A percentile compares a stretch with the other conserved stretches of the same genome.
phyloP scores from a whole-genome alignment of 2,113 vertebrate genomes.

The Oophaga pumilio region DNA sequence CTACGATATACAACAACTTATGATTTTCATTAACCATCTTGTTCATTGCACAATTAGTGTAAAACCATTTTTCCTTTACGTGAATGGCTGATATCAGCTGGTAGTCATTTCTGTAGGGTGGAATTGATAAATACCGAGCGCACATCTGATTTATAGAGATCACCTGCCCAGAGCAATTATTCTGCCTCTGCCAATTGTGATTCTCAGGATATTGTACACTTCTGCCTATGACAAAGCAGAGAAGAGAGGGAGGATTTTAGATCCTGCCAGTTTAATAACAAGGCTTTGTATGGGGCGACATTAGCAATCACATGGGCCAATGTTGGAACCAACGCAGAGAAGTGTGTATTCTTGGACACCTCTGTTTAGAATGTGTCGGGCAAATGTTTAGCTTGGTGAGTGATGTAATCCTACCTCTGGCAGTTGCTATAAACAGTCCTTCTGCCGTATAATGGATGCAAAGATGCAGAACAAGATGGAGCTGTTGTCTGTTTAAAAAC shows the following conservation, averaged over 20 bases:
- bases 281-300: constrained; percentile 39
- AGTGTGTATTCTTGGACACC: constrained; percentile 4
- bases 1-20: too few species aligned
- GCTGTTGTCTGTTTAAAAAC: background rate
- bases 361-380: constrained; percentile 38
- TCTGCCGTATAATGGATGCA: background rate
- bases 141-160: background rate
- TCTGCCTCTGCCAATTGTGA: background rate
- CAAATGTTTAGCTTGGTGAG: constrained; percentile 47
- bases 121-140: background rate
- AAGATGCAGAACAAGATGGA: background rate
- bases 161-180: background rate
- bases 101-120: too few species aligned
- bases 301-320: background rate
- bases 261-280: constrained; percentile 40
- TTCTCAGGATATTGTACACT: background rate
- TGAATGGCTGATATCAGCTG: too few species aligned
- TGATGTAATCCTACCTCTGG: constrained; percentile 31
- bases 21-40: too few species aligned
- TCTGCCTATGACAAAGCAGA: background rate
- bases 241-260: background rate
- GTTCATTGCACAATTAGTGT: too few species aligned
- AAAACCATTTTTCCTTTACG: too few species aligned
- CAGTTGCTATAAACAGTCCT: constrained; percentile 25
- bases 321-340: background rate